Conservation (phyloP, 2,113 vertebrate species). For the Daphoenositta chrysoptera region DNA sequence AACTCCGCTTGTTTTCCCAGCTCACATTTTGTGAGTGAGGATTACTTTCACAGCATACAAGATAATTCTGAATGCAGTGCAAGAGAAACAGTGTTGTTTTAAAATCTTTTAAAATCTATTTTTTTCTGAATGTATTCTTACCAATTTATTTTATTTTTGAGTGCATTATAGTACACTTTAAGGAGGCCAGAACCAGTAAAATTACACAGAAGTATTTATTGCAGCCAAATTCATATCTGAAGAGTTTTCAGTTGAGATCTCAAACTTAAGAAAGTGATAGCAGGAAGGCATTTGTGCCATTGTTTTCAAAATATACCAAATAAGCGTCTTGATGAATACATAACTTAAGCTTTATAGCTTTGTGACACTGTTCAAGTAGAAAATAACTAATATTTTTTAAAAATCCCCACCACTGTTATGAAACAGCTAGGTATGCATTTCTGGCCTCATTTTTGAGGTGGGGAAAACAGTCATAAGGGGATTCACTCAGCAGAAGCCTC, state of each 20-base stretch:
- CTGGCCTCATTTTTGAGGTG: neutral
- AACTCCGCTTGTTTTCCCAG: neutral
- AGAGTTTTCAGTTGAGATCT: neutral
- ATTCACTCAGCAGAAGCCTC: neutral
- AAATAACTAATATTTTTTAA: neutral
- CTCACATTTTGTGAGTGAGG: neutral
- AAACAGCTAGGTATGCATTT: neutral
- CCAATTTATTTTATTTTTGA: neutral
- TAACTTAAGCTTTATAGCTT: neutral
- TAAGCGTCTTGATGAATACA: neutral
- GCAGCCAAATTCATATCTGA: neutral
- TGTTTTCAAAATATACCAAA: neutral
- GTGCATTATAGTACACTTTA: neutral
- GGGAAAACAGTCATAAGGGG: neutral
- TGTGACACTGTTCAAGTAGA: neutral
- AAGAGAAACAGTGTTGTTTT: neutral
- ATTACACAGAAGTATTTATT: neutral
- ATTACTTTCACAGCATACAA: neutral
- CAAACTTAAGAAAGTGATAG: neutral
- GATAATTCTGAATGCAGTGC: neutral
- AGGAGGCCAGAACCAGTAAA: neutral
- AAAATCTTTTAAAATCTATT: neutral
- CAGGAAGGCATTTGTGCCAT: neutral
- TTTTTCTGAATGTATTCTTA: neutral
- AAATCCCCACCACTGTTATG: accelerated